Evolutionary conservation across 2,888 invertebrate genomes (phyloP).

Genomic region (Zhengitettix transpicula): DNA sequence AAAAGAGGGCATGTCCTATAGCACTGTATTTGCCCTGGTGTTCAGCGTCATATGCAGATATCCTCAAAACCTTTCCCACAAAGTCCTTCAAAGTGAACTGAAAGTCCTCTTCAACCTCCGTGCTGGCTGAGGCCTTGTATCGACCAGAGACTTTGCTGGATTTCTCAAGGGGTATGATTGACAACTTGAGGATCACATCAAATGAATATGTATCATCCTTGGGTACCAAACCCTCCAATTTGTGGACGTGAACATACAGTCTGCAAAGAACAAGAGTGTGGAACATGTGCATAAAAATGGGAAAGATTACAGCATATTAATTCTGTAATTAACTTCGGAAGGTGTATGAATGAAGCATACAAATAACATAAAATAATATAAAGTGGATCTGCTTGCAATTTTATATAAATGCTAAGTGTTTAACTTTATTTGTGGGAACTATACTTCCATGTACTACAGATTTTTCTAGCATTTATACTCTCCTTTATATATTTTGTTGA

Average conservation of each 20-base stretch:
- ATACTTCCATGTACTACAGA: too few relatives aligned
- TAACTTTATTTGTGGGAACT: too few relatives aligned
- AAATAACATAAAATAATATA: too few relatives aligned
- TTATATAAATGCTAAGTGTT: too few relatives aligned
- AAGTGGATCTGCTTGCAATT: too few relatives aligned
- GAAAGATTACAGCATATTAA: too few relatives aligned
- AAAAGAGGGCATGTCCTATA: slow-evolving; percentile 20
- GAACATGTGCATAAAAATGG: too few relatives aligned
- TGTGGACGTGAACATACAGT: slow-evolving; percentile 15
- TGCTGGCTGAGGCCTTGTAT: slow-evolving; percentile 14
- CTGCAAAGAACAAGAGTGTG: background rate
- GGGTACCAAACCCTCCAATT: slow-evolving; percentile 18
- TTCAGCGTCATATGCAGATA: slow-evolving; percentile 20
- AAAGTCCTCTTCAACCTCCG: slow-evolving; percentile 18
- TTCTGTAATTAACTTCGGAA: too few relatives aligned
- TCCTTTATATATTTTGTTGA: too few relatives aligned
- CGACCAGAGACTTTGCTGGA: slow-evolving; percentile 11
- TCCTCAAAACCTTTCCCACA: slow-evolving; percentile 15
- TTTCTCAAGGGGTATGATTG: slow-evolving; percentile 17
- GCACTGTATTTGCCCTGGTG: slow-evolving; percentile 20
- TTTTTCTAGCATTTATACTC: too few relatives aligned
- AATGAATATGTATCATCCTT: slow-evolving; percentile 17
- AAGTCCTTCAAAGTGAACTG: slow-evolving; percentile 16
- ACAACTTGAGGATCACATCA: slow-evolving; percentile 17
- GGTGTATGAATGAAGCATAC: too few relatives aligned